A percentile compares a stretch with the other conserved stretches of the same genome.
Conservation (phyloP, 2,797 vertebrate genomes). For the Melanotaenia trifasciata region DNA sequence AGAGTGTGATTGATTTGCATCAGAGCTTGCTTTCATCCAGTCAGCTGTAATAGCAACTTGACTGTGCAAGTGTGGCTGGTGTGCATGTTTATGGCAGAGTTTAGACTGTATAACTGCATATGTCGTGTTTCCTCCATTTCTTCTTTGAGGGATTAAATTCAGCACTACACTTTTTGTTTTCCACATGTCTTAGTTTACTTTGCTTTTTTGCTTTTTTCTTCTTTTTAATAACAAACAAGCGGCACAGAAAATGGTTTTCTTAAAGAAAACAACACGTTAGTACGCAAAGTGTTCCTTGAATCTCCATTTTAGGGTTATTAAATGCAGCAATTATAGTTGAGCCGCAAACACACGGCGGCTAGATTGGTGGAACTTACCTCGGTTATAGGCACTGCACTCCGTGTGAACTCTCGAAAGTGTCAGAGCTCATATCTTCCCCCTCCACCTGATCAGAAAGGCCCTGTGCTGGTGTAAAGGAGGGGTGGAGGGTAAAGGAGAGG, state of each 20-base stretch:
- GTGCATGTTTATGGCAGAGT: slow-evolving; percentile 19
- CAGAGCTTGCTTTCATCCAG: slow-evolving; percentile 41
- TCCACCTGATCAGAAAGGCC: slow-evolving; percentile 85
- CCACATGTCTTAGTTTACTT: slow-evolving; percentile 52
- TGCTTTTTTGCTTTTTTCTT: background rate
- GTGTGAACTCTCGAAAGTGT: slow-evolving; percentile 85
- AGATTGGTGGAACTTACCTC: slow-evolving; percentile 74
- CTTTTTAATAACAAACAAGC: slow-evolving; percentile 44
- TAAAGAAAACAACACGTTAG: slow-evolving; percentile 61
- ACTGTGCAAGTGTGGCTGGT: slow-evolving; percentile 26
- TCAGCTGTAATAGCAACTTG: slow-evolving; percentile 49
- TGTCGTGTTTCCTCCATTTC: slow-evolving; percentile 32
- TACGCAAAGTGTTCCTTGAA: slow-evolving; percentile 67
- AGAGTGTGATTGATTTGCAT: slow-evolving; percentile 66
- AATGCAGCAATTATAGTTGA: slow-evolving; percentile 81
- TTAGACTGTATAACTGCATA: slow-evolving; percentile 16
- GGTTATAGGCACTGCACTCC: slow-evolving; percentile 85
- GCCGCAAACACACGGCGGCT: slow-evolving; percentile 66
- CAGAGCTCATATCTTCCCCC: slow-evolving; percentile 83
- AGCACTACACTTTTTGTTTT: slow-evolving; percentile 32
- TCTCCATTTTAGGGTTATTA: slow-evolving; percentile 82
- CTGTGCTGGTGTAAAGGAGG: slow-evolving; percentile 59
- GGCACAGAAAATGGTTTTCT: slow-evolving; percentile 51
- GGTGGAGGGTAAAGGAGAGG: slow-evolving; percentile 67
- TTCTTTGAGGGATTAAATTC: slow-evolving; percentile 60